These are phyloP conservation scores for Notarius quadriscutis DNA, from an alignment of 2,113 vertebrate genomes.

Conservation along the genomic window DNA sequence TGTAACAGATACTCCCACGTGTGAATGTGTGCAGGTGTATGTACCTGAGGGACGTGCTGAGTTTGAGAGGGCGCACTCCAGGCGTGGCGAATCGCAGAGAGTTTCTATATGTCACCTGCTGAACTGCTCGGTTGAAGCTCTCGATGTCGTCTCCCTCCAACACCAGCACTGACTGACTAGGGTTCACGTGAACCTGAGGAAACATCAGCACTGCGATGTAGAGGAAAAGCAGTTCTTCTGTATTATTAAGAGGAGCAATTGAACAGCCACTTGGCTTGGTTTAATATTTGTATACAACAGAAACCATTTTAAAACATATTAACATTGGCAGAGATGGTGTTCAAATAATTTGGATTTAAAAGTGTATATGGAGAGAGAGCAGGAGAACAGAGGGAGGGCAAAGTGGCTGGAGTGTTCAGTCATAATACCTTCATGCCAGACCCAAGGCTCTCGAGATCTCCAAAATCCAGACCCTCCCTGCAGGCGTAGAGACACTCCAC, in stretches of 20 bases:
- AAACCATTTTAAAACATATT: neutral
- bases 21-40: neutral
- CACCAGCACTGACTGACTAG: slow-evolving; percentile 92
- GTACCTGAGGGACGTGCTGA: slow-evolving; percentile 83
- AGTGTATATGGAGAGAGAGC: neutral
- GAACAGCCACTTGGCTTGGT: neutral
- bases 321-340: neutral
- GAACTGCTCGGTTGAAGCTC: slow-evolving; percentile 94
- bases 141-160: slow-evolving; percentile 96
- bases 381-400: neutral
- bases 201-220: neutral
- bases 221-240: neutral
- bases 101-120: slow-evolving; percentile 97
- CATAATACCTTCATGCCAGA: slow-evolving; percentile 95
- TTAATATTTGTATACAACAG: neutral
- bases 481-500: slow-evolving; percentile 98
- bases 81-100: slow-evolving; percentile 94
- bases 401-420: neutral
- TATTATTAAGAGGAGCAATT: neutral
- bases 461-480: slow-evolving; percentile 96
- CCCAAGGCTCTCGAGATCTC: slow-evolving; percentile 95
- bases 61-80: slow-evolving; percentile 90
- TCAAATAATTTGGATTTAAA: neutral
- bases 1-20: neutral
- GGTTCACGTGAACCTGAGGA: slow-evolving; percentile 93